Conservation (phyloP, 2,113 vertebrate genomes). For the Cynocephalus volans region DNA sequence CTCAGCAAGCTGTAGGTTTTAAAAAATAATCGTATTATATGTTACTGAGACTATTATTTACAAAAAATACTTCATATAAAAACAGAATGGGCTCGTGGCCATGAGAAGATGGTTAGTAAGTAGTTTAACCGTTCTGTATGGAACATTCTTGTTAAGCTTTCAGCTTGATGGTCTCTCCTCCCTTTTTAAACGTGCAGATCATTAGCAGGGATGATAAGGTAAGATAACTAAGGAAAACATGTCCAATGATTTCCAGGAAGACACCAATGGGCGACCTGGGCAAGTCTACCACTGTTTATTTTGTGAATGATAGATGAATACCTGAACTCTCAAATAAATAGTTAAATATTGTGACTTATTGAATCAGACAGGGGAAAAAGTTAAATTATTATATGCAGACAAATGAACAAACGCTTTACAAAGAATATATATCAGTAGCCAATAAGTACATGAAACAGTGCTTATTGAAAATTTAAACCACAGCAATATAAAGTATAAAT, state of each 20-base stretch:
- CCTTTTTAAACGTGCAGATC: slow-evolving; percentile 39
- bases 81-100: slow-evolving; percentile 1
- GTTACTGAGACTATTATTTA: neutral
- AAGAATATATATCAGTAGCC: neutral
- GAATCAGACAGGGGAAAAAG: neutral
- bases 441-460: neutral
- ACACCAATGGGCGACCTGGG: slow-evolving; percentile 60
- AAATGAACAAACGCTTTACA: neutral
- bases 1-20: neutral
- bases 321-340: neutral
- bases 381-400: neutral
- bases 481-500: neutral
- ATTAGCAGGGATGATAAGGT: slow-evolving; percentile 42
- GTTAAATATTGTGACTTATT: neutral
- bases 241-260: slow-evolving; percentile 60
- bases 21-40: slow-evolving; percentile 10
- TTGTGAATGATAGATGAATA: slow-evolving; percentile 71
- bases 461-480: neutral
- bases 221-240: slow-evolving; percentile 54
- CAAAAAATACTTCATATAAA: neutral
- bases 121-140: neutral
- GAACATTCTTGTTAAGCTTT: neutral
- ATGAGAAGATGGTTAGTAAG: neutral
- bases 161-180: neutral
- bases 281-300: slow-evolving; percentile 75